These are phyloP conservation scores for Charina bottae DNA, from an alignment of 2,113 vertebrate species.

Conservation along the genomic window DNA sequence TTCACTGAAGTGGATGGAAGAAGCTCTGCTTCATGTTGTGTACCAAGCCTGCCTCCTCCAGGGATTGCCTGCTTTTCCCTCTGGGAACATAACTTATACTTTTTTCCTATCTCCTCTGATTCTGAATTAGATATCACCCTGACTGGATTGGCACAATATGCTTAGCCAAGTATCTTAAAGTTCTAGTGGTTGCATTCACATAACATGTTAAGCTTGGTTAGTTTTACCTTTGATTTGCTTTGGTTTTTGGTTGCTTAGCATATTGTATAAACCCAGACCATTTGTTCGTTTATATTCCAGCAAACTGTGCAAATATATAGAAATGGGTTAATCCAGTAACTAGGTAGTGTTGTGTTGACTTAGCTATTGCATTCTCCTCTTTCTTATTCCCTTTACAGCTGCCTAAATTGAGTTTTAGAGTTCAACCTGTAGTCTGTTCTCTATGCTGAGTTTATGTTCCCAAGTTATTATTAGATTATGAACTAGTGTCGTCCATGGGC, in stretches of 20 bases:
- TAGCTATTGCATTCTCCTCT: neutral
- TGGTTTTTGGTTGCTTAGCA: neutral
- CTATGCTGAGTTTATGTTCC: neutral
- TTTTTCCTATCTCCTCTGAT: neutral
- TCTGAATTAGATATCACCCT: neutral
- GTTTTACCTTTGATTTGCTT: neutral
- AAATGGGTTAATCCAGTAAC: neutral
- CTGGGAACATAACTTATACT: neutral
- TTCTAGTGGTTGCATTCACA: neutral
- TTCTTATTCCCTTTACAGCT: slow-evolving; percentile 1
- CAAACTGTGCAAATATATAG: neutral
- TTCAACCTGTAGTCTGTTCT: neutral
- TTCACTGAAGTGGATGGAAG: neutral
- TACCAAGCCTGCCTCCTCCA: no score
- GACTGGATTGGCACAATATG: neutral
- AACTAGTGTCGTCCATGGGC: neutral
- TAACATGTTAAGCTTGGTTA: neutral
- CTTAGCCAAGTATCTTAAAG: neutral
- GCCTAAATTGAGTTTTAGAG: neutral
- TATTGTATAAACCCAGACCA: no score
- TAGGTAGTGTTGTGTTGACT: neutral
- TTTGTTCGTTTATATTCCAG: neutral
- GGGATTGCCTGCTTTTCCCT: no score
- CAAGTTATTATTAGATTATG: slow-evolving; percentile 22
- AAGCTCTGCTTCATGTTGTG: neutral